Evolutionary conservation across 2,888 invertebrate species (phyloP).

Genomic region (Sarcophaga rosellei): DNA sequence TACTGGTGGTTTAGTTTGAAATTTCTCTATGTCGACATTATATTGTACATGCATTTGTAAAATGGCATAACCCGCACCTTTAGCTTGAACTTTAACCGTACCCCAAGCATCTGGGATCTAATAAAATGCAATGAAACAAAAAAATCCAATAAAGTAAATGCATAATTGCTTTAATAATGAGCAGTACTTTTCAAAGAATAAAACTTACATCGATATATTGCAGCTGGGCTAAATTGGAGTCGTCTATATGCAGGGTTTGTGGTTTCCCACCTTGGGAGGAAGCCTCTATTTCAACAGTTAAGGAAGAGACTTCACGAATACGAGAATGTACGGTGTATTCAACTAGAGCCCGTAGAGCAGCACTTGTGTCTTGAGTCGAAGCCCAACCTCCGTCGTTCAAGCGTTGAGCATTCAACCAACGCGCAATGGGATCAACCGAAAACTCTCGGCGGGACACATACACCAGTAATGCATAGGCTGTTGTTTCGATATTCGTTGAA

Average conservation of each 20-base stretch:
- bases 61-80: constrained; percentile 96
- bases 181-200: neutral
- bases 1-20: constrained; percentile 92
- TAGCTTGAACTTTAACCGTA: constrained; percentile 94
- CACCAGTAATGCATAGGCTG: constrained; percentile 94
- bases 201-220: constrained; percentile 87
- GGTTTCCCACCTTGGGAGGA: constrained; percentile 88
- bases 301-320: constrained; percentile 90
- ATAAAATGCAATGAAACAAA: constrained; percentile 9
- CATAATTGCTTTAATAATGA: neutral
- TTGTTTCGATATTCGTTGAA: constrained; percentile 95
- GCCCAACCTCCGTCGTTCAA: constrained; percentile 94
- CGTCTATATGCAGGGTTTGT: constrained; percentile 86
- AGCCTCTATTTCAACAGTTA: constrained; percentile 91
- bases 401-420: constrained; percentile 94
- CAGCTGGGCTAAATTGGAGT: constrained; percentile 89
- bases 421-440: constrained; percentile 91
- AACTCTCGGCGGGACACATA: constrained; percentile 93
- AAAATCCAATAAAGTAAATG: neutral
- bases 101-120: constrained; percentile 97
- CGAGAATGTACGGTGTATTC: constrained; percentile 93
- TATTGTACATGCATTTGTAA: constrained; percentile 96
- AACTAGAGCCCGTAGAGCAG: constrained; percentile 93
- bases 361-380: constrained; percentile 90
- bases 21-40: constrained; percentile 92